A percentile compares a stretch with the other conserved stretches of the same genome.
These are phyloP conservation scores for Eupsittula cactorum DNA, from an alignment of 2,113 vertebrate genomes.

Conservation along the genomic window DNA sequence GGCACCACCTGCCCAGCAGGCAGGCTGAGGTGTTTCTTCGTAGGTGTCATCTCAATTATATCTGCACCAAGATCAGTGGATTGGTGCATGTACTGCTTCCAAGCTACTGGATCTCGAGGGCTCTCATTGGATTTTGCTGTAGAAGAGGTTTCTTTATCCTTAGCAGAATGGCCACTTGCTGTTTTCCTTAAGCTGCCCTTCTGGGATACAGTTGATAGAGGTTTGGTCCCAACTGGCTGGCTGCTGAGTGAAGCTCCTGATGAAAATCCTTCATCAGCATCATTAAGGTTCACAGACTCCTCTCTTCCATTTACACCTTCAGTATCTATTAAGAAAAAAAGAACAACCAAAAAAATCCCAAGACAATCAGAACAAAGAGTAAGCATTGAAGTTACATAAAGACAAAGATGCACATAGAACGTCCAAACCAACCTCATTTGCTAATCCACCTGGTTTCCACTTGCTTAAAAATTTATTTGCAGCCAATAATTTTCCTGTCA, in stretches of 20 bases:
- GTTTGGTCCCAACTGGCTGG: constrained; percentile 88
- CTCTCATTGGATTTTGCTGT: constrained; percentile 73
- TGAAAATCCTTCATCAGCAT: constrained; percentile 97
- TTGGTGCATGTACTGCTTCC: constrained; percentile 79
- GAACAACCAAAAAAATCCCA: constrained; percentile 24
- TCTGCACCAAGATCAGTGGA: constrained; percentile 77
- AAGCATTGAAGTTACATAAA: constrained; percentile 3
- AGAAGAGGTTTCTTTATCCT: constrained; percentile 80
- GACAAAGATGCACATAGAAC: not conserved
- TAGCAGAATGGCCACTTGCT: constrained; percentile 81
- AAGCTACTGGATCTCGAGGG: constrained; percentile 71
- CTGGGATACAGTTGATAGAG: constrained; percentile 71
- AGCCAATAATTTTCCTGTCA: not conserved
- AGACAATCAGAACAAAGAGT: constrained; percentile 57
- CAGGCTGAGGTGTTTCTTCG: constrained; percentile 92
- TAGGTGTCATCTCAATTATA: constrained; percentile 86
- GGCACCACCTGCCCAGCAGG: constrained; percentile 82
- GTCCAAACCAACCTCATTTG: constrained; percentile 35
- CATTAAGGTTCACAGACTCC: constrained; percentile 89
- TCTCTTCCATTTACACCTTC: constrained; percentile 90
- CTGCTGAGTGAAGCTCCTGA: constrained; percentile 96
- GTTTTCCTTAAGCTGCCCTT: constrained; percentile 90
- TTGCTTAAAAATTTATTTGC: not conserved
- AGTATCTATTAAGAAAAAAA: constrained; percentile 77
- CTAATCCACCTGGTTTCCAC: not conserved